Conservation (phyloP, 1,140 invertebrate genomes). For the Hylaeus anthracinus region DNA sequence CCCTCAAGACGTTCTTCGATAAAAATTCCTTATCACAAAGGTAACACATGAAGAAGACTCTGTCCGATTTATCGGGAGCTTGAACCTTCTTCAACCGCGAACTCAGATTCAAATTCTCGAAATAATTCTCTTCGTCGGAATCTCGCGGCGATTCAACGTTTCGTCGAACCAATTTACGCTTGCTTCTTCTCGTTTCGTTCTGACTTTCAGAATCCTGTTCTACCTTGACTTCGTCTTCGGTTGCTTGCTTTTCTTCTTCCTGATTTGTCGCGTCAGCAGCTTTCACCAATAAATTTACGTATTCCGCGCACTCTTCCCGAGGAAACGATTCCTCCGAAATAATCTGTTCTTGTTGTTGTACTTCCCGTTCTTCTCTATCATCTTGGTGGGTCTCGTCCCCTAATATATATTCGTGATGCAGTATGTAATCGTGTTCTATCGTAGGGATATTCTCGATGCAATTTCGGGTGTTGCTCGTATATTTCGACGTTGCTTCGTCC, state of each 20-base stretch:
- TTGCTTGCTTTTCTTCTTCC: slow-evolving; percentile 10
- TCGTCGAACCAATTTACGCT: slow-evolving; percentile 59
- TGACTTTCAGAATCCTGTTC: slow-evolving; percentile 20
- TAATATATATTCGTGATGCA: slow-evolving; percentile 64
- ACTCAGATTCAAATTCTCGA: slow-evolving; percentile 78
- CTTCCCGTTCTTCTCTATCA: neutral
- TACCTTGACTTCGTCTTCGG: slow-evolving; percentile 6
- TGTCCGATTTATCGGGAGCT: slow-evolving; percentile 67
- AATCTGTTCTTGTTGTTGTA: neutral
- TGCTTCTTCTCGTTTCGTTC: slow-evolving; percentile 64
- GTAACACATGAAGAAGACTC: slow-evolving; percentile 77
- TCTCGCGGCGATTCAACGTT: slow-evolving; percentile 50
- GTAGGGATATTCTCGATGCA: slow-evolving; percentile 53
- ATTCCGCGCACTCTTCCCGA: slow-evolving; percentile 18
- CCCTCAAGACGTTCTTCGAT: slow-evolving; percentile 76
- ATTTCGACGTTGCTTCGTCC: neutral
- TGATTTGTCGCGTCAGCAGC: slow-evolving; percentile 12
- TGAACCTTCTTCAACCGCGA: slow-evolving; percentile 72
- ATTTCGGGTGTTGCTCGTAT: neutral
- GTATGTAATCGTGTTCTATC: slow-evolving; percentile 68
- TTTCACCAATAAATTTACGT: slow-evolving; percentile 21
- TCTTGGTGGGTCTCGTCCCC: neutral
- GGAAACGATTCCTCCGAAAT: slow-evolving; percentile 19
- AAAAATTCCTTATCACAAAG: slow-evolving; percentile 78
- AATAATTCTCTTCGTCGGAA: slow-evolving; percentile 77